These are phyloP conservation scores for Altica lythri DNA, from an alignment of 2,888 invertebrate genomes.

Conservation along the genomic window DNA sequence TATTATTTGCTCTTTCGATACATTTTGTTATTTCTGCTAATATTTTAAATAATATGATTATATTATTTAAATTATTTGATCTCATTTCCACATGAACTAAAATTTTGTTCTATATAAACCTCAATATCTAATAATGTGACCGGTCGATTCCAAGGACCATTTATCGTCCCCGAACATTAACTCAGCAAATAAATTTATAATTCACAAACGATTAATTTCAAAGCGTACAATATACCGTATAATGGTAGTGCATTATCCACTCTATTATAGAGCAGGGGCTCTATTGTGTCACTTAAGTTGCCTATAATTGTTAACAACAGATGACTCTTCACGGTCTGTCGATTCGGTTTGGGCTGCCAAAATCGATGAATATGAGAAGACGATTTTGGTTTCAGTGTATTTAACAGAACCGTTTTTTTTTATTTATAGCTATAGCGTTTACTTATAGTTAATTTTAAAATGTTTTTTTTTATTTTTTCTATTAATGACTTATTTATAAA, in stretches of 20 bases:
- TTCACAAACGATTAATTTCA: slow-evolving; percentile 56
- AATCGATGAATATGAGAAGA: slow-evolving; percentile 11
- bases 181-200: slow-evolving; percentile 55
- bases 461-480: no score
- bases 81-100: no score
- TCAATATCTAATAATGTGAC: slow-evolving; percentile 6
- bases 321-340: slow-evolving; percentile 53
- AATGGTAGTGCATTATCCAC: slow-evolving; percentile 52
- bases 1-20: no score
- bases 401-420: no score
- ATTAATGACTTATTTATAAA: no score
- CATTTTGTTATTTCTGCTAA: no score
- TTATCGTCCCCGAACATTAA: slow-evolving; percentile 37
- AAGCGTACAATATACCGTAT: slow-evolving; percentile 51
- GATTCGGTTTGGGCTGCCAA: slow-evolving; percentile 34
- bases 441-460: no score
- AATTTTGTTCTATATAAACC: no score
- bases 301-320: slow-evolving; percentile 58
- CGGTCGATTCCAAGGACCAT: slow-evolving; percentile 25
- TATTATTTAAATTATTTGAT: no score
- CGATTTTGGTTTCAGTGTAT: neutral
- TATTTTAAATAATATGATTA: no score
- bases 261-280: slow-evolving; percentile 54
- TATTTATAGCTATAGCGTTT: no score
- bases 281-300: slow-evolving; percentile 57